Percentiles rank a stretch among this genome's conserved stretches.
phyloP scores from a whole-genome alignment of 2,888 invertebrate species.

The Alloplasta piceator region DNA sequence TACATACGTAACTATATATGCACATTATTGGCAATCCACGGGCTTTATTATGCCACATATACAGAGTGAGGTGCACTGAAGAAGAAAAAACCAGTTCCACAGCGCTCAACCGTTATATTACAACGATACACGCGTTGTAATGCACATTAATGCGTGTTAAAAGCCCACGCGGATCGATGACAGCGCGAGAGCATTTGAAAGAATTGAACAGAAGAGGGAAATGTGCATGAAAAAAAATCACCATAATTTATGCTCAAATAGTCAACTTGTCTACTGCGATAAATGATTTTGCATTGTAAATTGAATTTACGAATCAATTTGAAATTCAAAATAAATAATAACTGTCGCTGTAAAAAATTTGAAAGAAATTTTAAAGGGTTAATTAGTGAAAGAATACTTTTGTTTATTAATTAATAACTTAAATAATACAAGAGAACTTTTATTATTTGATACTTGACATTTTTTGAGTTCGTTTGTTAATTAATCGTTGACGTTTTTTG shows the following conservation, averaged over 20 bases:
- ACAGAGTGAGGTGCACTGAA: not conserved
- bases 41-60: not conserved
- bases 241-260: not conserved
- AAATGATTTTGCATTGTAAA: too few relatives aligned
- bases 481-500: not conserved
- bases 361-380: too few relatives aligned
- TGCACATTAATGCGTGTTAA: conserved; percentile 6
- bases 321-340: too few relatives aligned
- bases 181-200: conserved; percentile 22
- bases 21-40: conserved; percentile 9
- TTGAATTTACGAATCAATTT: too few relatives aligned
- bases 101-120: conserved; percentile 11
- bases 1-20: not conserved
- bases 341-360: too few relatives aligned
- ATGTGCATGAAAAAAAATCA: conserved; percentile 3
- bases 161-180: conserved; percentile 54
- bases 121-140: conserved; percentile 28
- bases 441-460: too few relatives aligned
- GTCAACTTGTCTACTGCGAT: too few relatives aligned
- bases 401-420: too few relatives aligned
- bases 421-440: too few relatives aligned
- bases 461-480: too few relatives aligned
- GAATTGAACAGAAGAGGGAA: conserved; percentile 40
- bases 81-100: not conserved
- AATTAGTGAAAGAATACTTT: too few relatives aligned